Evolutionary conservation across 2,888 invertebrate species (phyloP).

Genomic region (Scotopteryx bipunctaria): DNA sequence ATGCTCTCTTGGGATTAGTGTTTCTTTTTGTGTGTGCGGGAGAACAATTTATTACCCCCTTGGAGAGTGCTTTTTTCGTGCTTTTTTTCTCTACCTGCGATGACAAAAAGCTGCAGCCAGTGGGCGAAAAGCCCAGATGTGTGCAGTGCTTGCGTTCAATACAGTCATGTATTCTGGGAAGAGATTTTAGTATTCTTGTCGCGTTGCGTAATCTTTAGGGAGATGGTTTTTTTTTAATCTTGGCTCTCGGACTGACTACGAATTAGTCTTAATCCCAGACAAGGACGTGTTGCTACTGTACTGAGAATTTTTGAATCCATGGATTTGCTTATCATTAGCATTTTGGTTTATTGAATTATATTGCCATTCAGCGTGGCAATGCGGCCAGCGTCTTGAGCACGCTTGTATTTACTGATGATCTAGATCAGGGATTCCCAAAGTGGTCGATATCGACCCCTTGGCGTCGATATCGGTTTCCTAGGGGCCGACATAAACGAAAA

Average conservation of each 20-base stretch:
- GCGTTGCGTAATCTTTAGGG: slow-evolving; percentile 46
- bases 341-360: not conserved
- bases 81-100: slow-evolving; percentile 65
- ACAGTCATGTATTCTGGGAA: slow-evolving; percentile 42
- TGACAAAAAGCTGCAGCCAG: slow-evolving; percentile 56
- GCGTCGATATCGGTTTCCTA: no score
- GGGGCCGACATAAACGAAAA: no score
- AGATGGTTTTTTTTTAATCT: slow-evolving; percentile 33
- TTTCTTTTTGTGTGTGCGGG: slow-evolving; percentile 32
- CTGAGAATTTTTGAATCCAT: slow-evolving; percentile 12
- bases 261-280: slow-evolving; percentile 29
- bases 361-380: not conserved
- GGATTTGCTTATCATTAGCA: slow-evolving; percentile 8
- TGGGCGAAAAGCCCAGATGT: slow-evolving; percentile 48
- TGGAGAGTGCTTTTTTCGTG: slow-evolving; percentile 56
- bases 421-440: no score
- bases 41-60: slow-evolving; percentile 57
- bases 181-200: slow-evolving; percentile 31
- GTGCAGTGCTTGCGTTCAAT: slow-evolving; percentile 47
- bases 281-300: slow-evolving; percentile 23
- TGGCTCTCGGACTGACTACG: slow-evolving; percentile 19
- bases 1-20: slow-evolving; percentile 17
- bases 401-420: no score
- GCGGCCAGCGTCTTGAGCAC: no score
- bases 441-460: no score